phyloP scores from a whole-genome alignment of 1,140 invertebrate species.

The Lepidurus arcticus region DNA sequence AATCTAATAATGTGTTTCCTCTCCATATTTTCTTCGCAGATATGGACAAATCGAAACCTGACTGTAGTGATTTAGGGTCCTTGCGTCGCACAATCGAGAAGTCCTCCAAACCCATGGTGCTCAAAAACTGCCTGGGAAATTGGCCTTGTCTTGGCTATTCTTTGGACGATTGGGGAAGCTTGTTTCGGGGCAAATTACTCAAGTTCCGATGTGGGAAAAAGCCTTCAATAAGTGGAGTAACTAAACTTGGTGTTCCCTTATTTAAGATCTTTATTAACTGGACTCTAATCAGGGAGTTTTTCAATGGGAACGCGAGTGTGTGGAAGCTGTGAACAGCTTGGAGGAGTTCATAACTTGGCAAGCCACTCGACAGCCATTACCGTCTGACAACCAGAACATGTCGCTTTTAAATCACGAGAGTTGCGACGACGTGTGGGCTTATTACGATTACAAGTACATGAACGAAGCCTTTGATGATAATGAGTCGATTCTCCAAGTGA shows the following conservation, averaged over 20 bases:
- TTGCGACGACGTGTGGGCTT: constrained; percentile 55
- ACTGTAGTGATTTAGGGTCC: neutral
- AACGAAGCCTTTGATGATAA: constrained; percentile 58
- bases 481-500: constrained; percentile 54
- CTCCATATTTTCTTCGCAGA: neutral
- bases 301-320: constrained; percentile 67
- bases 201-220: constrained; percentile 37
- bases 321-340: constrained; percentile 52
- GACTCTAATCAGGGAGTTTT: constrained; percentile 50
- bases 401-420: neutral
- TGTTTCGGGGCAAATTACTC: constrained; percentile 37
- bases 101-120: neutral
- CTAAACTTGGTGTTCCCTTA: neutral
- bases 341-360: constrained; percentile 55
- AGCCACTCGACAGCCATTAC: constrained; percentile 38
- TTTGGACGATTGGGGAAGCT: constrained; percentile 38
- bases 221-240: constrained; percentile 29
- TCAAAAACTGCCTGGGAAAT: neutral
- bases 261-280: constrained; percentile 28
- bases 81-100: neutral
- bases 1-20: neutral
- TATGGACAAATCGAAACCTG: neutral
- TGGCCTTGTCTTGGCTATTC: constrained; percentile 31
- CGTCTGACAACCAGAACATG: constrained; percentile 39
- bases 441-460: constrained; percentile 81